A percentile compares a stretch with the other conserved stretches of the same genome.
These are phyloP conservation scores for Timandra comae DNA, from an alignment of 2,888 invertebrate species.

Conservation along the genomic window DNA sequence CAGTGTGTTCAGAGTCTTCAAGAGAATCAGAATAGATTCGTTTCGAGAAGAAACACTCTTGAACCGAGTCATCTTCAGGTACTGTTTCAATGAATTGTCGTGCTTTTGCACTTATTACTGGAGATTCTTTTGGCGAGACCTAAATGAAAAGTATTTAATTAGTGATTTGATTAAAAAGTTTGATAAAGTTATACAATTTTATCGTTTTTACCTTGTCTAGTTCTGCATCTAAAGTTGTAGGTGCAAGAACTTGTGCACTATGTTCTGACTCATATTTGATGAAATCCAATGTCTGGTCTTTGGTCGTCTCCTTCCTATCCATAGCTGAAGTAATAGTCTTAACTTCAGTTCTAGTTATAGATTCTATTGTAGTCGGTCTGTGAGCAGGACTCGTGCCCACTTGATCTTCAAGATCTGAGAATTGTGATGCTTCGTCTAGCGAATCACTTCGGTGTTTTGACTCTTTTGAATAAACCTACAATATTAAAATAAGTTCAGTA, in stretches of 20 bases:
- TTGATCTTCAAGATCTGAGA: conserved; percentile 71
- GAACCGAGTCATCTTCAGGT: conserved; percentile 74
- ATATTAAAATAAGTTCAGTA: background rate
- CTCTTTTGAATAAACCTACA: conserved; percentile 60
- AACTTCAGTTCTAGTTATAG: conserved; percentile 30
- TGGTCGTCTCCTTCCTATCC: conserved; percentile 29
- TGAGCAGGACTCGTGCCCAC: conserved; percentile 61
- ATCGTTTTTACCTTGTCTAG: conserved; percentile 45
- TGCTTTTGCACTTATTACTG: conserved; percentile 71
- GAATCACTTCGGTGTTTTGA: conserved; percentile 71
- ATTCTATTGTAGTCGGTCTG: conserved; percentile 31
- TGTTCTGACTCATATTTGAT: conserved; percentile 58
- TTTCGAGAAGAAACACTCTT: conserved; percentile 74
- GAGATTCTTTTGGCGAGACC: conserved; percentile 64
- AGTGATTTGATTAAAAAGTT: no score
- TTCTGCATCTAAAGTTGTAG: conserved; percentile 28
- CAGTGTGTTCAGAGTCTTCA: conserved; percentile 71
- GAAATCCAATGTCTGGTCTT: conserved; percentile 52
- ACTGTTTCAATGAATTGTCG: conserved; percentile 73
- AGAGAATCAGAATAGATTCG: conserved; percentile 72
- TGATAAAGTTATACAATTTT: no score
- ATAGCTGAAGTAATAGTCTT: conserved; percentile 27
- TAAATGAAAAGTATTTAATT: conserved; percentile 12
- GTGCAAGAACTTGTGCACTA: conserved; percentile 43
- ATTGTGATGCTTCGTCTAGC: conserved; percentile 68